Evolutionary conservation across 1,140 invertebrate species (phyloP).

Genomic region (Drosophila prosaltans): DNA sequence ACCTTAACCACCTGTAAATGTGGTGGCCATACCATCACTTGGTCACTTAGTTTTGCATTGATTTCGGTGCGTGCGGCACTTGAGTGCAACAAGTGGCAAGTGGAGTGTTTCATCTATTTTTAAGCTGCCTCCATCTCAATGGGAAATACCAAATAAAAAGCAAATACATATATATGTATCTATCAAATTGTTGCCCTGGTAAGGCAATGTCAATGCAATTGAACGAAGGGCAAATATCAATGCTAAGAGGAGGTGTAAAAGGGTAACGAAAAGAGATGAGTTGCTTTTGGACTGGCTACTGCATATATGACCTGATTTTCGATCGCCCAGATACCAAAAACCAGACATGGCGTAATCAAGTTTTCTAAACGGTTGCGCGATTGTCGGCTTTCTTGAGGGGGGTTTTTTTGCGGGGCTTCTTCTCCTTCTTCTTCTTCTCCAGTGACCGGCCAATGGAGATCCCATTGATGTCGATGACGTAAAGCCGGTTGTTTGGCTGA

Average conservation of each 20-base stretch:
- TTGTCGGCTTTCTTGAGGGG: constrained; percentile 11
- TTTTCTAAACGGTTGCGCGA: constrained; percentile 13
- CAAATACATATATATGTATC: background rate
- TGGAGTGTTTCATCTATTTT: constrained; percentile 65
- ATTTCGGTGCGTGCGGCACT: constrained; percentile 59
- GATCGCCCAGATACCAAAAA: constrained; percentile 3
- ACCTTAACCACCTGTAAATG: constrained; percentile 24
- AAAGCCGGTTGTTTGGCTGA: constrained; percentile 54
- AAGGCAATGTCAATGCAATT: constrained; percentile 37
- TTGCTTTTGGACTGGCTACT: constrained; percentile 56
- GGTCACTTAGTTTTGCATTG: constrained; percentile 34
- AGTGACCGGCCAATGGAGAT: constrained; percentile 29
- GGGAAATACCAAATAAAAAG: constrained; percentile 52
- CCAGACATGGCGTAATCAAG: constrained; percentile 44
- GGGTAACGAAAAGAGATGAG: constrained; percentile 19
- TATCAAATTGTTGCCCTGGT: background rate
- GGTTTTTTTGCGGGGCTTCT: constrained; percentile 41
- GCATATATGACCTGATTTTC: constrained; percentile 71
- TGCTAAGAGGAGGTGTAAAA: constrained; percentile 45
- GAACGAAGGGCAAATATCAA: constrained; percentile 67
- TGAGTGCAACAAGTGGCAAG: constrained; percentile 78
- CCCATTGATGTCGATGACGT: constrained; percentile 60
- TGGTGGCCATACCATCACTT: constrained; percentile 3
- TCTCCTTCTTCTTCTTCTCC: constrained; percentile 71
- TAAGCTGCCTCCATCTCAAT: constrained; percentile 40